Evolutionary conservation across 2,113 vertebrate genomes (phyloP).

Genomic region (Galeopterus variegatus): DNA sequence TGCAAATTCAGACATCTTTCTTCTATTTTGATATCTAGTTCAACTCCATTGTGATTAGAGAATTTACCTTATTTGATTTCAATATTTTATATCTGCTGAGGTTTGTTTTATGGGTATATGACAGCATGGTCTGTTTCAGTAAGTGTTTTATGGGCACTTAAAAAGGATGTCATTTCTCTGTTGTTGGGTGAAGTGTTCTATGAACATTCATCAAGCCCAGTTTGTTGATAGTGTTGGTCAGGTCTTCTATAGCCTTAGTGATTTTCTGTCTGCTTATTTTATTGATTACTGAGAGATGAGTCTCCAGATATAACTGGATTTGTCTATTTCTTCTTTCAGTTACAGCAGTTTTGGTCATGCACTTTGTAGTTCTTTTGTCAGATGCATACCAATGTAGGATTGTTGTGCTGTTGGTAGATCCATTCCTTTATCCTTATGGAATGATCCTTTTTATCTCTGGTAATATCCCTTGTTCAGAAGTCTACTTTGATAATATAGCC

Average conservation of each 20-base stretch:
- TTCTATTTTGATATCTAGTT: background rate
- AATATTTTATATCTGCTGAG: background rate
- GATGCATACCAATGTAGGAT: accelerated
- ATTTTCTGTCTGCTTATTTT: background rate
- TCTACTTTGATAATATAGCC: background rate
- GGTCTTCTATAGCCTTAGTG: accelerated
- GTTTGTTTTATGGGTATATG: background rate
- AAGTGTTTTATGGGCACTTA: background rate
- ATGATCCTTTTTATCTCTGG: background rate
- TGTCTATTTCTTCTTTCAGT: background rate
- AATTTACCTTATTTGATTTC: background rate
- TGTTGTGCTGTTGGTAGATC: background rate
- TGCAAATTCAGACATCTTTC: background rate
- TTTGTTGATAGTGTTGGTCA: background rate
- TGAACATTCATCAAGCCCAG: background rate
- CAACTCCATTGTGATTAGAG: background rate
- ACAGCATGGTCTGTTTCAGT: background rate
- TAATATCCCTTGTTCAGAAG: background rate
- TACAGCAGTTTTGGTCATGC: background rate
- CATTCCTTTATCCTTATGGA: background rate
- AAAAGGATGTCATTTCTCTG: background rate
- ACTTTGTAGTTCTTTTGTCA: background rate
- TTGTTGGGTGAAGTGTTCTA: background rate
- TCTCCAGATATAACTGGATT: background rate
- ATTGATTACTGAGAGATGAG: background rate